Conservation (phyloP, 2,888 invertebrate species). For the Acrobasis suavella region DNA sequence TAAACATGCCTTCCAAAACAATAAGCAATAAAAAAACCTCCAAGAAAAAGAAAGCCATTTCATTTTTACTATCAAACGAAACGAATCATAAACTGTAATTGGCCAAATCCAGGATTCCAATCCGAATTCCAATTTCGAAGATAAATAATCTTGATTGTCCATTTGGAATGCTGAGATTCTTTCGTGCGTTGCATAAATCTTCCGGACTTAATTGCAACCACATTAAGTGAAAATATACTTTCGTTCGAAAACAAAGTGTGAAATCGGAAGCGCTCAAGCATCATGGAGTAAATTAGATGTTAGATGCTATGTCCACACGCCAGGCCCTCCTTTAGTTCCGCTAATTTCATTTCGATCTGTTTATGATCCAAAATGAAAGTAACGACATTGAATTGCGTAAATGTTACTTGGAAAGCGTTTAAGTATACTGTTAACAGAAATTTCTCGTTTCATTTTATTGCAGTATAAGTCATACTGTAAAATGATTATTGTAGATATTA, state of each 20-base stretch:
- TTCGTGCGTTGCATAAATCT: conserved; percentile 34
- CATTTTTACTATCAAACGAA: conserved; percentile 9
- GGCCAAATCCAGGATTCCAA: conserved; percentile 14
- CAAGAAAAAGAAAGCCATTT: neutral
- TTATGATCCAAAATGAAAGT: conserved; percentile 18
- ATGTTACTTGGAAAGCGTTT: conserved; percentile 23
- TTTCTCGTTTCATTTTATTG: neutral
- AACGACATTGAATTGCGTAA: conserved; percentile 13
- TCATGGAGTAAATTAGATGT: conserved; percentile 46
- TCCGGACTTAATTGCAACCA: conserved; percentile 28
- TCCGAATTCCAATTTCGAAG: conserved; percentile 12
- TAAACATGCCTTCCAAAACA: neutral
- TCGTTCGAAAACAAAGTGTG: conserved; percentile 61
- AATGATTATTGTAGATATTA: too few species aligned
- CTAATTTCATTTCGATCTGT: conserved; percentile 7
- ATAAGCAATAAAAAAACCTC: neutral
- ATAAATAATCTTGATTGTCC: conserved; percentile 20
- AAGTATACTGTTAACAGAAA: conserved; percentile 17
- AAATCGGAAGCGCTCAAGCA: conserved; percentile 54
- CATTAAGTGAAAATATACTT: conserved; percentile 63
- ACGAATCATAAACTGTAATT: conserved; percentile 8
- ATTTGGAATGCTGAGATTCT: conserved; percentile 26
- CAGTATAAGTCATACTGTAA: too few species aligned
- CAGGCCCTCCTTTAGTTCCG: conserved; percentile 8
- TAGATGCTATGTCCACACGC: conserved; percentile 24